These are phyloP conservation scores for Synodontis membranacea DNA, from an alignment of 2,113 vertebrate species.

Conservation along the genomic window DNA sequence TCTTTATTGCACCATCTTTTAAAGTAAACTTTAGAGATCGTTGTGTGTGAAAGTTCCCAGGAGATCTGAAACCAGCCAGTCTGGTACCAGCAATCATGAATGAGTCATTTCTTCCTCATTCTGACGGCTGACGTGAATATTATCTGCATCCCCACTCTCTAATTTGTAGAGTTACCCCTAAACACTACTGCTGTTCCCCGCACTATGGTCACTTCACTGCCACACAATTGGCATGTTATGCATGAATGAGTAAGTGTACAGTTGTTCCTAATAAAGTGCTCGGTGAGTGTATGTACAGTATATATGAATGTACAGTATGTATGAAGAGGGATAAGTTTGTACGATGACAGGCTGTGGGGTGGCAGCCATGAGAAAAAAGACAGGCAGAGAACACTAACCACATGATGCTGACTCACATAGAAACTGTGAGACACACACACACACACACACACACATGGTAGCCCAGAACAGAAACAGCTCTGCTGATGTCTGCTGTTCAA, in stretches of 20 bases:
- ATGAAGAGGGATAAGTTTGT: not conserved
- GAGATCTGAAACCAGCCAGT: no score
- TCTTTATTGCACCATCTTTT: no score
- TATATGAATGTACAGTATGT: not conserved
- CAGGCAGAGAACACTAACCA: constrained; percentile 35
- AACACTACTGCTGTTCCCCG: no score
- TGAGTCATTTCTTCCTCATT: no score
- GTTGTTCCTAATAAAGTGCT: not conserved
- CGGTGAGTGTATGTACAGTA: not conserved
- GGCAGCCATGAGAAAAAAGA: constrained; percentile 17
- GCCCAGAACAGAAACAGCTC: constrained; percentile 33
- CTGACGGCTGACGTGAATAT: no score
- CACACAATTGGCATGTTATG: no score
- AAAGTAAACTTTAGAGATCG: no score
- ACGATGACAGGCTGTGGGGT: not conserved
- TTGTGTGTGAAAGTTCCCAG: no score
- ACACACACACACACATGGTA: constrained; percentile 29
- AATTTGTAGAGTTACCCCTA: no score
- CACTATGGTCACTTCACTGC: no score
- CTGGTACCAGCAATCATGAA: no score
- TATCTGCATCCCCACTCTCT: no score
- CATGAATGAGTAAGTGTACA: not conserved
- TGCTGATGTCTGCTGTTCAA: constrained; percentile 33
- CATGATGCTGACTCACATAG: constrained; percentile 51
- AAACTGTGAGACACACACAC: constrained; percentile 38